phyloP scores from a whole-genome alignment of 2,797 vertebrate genomes.

The Buceros bicornis region DNA sequence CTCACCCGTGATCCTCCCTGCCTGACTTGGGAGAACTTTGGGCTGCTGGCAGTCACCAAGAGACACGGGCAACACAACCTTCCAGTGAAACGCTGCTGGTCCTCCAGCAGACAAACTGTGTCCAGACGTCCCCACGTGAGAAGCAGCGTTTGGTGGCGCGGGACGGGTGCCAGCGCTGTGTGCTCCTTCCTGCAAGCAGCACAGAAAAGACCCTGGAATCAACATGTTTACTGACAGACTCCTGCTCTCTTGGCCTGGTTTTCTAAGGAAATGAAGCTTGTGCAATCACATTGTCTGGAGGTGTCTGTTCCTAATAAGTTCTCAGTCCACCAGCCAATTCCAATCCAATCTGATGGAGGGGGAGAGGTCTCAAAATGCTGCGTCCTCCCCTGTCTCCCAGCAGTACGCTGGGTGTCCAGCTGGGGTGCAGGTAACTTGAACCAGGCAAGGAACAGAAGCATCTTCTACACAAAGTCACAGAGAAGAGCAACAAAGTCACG shows the following conservation, averaged over 20 bases:
- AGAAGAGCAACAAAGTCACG: not conserved
- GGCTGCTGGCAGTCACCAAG: not conserved
- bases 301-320: constrained; percentile 75
- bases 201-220: constrained; percentile 50
- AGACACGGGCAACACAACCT: rapidly evolving
- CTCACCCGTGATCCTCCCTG: not conserved
- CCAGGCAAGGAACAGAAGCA: not conserved
- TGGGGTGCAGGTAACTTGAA: not conserved
- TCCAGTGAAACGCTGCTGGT: rapidly evolving
- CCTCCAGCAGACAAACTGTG: rapidly evolving
- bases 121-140: rapidly evolving
- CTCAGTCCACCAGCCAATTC: constrained; percentile 64
- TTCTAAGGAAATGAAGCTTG: constrained; percentile 72
- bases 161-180: not conserved
- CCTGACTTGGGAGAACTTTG: not conserved
- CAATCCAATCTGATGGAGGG: not conserved
- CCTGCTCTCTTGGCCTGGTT: constrained; percentile 60
- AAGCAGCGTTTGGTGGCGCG: not conserved
- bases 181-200: not conserved
- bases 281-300: constrained; percentile 74
- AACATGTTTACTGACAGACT: constrained; percentile 71
- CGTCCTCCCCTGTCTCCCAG: not conserved
- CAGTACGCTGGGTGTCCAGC: not conserved
- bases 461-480: rapidly evolving
- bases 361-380: not conserved